Percentiles rank a stretch among this genome's conserved stretches.
Evolutionary conservation across 1,140 invertebrate species (phyloP).

Genomic region (Coenobita brevimanus): DNA sequence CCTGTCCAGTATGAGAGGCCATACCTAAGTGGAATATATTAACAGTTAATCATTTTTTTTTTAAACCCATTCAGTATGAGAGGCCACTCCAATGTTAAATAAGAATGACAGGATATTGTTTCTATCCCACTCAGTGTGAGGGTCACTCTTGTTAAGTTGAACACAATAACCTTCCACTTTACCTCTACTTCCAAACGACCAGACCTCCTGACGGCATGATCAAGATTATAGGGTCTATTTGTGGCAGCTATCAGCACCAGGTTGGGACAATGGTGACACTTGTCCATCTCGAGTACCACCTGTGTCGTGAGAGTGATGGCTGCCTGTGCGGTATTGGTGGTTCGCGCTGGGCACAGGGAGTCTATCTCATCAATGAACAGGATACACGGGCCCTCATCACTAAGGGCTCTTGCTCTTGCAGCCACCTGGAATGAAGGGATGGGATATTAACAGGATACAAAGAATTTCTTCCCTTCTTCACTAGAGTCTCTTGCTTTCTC

Average conservation of each 20-base stretch:
- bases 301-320: neutral
- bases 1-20: no score
- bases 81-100: no score
- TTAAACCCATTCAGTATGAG: no score
- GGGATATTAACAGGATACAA: no score
- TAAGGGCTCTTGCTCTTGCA: slow-evolving; percentile 16
- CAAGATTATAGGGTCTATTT: slow-evolving; percentile 48
- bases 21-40: no score
- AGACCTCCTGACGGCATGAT: slow-evolving; percentile 40
- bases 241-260: slow-evolving; percentile 47
- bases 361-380: slow-evolving; percentile 57
- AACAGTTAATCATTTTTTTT: no score
- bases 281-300: slow-evolving; percentile 35
- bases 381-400: slow-evolving; percentile 56
- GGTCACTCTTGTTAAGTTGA: no score
- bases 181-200: slow-evolving; percentile 52
- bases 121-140: no score
- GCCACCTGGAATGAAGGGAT: no score
- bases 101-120: no score
- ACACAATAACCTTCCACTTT: neutral
- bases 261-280: slow-evolving; percentile 29
- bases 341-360: slow-evolving; percentile 28
- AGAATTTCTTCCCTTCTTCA: no score
- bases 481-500: no score
- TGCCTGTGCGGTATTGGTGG: slow-evolving; percentile 12